Percentiles rank a stretch among this genome's conserved stretches.
Evolutionary conservation across 2,888 invertebrate genomes (phyloP).

Genomic region (Dryomyza anilis): DNA sequence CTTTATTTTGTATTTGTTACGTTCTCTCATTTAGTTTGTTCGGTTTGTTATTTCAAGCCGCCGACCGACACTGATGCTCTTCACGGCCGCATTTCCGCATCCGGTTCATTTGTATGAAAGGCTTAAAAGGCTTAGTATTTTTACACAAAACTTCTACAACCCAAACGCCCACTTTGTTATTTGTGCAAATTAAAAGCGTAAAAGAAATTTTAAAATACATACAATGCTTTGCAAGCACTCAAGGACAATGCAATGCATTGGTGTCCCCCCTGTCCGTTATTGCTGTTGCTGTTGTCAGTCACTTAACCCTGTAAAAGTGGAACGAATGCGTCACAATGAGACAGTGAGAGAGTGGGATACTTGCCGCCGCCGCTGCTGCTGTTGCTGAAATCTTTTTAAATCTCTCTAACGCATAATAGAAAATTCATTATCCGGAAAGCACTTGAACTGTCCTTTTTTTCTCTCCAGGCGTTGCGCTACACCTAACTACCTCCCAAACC

Average conservation of each 20-base stretch:
- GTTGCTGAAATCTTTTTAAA: slow-evolving; percentile 21
- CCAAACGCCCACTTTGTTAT: neutral
- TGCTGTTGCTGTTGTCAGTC: slow-evolving; percentile 24
- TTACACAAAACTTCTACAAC: too few relatives aligned
- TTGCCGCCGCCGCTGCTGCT: neutral
- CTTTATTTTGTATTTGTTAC: too few relatives aligned
- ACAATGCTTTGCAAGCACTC: slow-evolving; percentile 24
- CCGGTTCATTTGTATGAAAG: slow-evolving; percentile 21
- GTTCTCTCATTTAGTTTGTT: too few relatives aligned
- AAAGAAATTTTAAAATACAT: slow-evolving; percentile 24
- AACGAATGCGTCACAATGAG: slow-evolving; percentile 6
- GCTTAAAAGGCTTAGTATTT: neutral
- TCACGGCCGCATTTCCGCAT: slow-evolving; percentile 29
- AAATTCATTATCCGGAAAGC: slow-evolving; percentile 45
- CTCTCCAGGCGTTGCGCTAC: neutral
- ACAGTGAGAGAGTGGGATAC: too few relatives aligned
- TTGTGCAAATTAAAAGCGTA: slow-evolving; percentile 27
- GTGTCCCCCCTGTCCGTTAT: too few relatives aligned
- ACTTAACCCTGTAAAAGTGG: slow-evolving; percentile 19
- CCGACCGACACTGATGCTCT: too few relatives aligned
- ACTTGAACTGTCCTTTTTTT: slow-evolving; percentile 38
- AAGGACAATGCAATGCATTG: slow-evolving; percentile 11
- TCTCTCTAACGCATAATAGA: slow-evolving; percentile 30
- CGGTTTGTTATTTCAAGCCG: slow-evolving; percentile 20
- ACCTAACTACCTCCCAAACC: neutral